phyloP scores from a whole-genome alignment of 2,113 vertebrate genomes.

The Gasterosteus nipponicus region DNA sequence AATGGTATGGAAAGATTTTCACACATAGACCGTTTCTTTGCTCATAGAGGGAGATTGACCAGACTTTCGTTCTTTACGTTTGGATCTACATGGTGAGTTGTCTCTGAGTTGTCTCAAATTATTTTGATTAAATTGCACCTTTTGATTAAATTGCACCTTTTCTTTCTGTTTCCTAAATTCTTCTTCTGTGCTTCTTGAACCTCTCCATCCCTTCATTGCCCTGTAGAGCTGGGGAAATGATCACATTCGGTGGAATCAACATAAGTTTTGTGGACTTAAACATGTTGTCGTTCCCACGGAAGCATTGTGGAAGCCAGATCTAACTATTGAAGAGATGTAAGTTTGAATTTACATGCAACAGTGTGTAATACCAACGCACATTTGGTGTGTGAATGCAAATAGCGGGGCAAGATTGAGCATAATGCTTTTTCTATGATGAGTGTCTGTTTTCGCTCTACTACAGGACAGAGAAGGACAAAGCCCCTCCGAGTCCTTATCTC shows the following conservation, averaged over 20 bases:
- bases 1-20: neutral
- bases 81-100: slow-evolving; percentile 62
- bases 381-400: too few species aligned
- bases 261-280: slow-evolving; percentile 68
- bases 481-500: slow-evolving; percentile 62
- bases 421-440: too few species aligned
- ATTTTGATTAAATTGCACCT: neutral
- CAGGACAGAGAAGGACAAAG: slow-evolving; percentile 73
- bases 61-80: slow-evolving; percentile 69
- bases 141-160: neutral
- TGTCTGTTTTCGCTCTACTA: neutral
- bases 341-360: neutral
- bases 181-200: too few species aligned
- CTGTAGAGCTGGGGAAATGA: slow-evolving; percentile 69
- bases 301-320: slow-evolving; percentile 65
- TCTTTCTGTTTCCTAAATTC: neutral
- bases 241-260: slow-evolving; percentile 69
- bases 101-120: neutral
- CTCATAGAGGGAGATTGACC: slow-evolving; percentile 69
- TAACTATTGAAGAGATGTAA: slow-evolving; percentile 69
- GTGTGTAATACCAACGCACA: neutral
- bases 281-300: slow-evolving; percentile 60
- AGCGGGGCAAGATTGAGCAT: too few species aligned
- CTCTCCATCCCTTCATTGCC: too few species aligned
- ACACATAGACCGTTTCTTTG: neutral